Conservation (phyloP, 2,797 vertebrate species). For the Percopsis omiscomaycus region DNA sequence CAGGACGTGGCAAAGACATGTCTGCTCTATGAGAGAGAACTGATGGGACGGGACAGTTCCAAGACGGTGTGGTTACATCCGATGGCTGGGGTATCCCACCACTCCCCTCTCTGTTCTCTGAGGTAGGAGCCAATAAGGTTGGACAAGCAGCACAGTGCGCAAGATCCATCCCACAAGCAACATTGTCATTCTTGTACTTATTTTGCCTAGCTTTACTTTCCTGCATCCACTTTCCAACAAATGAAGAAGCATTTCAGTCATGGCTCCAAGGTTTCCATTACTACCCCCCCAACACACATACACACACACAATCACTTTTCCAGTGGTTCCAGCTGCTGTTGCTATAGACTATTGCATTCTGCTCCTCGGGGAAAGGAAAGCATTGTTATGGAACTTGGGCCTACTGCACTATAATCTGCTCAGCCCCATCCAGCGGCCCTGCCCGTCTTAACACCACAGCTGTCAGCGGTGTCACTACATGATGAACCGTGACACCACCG, state of each 20-base stretch:
- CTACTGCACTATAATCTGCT: conserved; percentile 58
- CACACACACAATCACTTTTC: conserved; percentile 35
- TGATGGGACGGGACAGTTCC: conserved; percentile 75
- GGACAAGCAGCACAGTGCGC: conserved; percentile 52
- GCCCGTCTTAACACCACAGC: conserved; percentile 71
- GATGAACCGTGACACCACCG: conserved; percentile 73
- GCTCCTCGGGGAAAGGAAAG: conserved; percentile 53
- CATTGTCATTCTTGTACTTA: conserved; percentile 65
- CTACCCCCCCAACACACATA: conserved; percentile 20
- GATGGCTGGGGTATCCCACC: conserved; percentile 59
- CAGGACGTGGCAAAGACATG: conserved; percentile 49
- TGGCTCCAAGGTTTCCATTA: conserved; percentile 66
- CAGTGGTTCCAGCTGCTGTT: conserved; percentile 73
- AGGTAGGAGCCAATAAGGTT: conserved; percentile 57
- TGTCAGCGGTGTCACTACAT: conserved; percentile 75
- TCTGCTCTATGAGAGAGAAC: conserved; percentile 50
- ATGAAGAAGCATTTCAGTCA: conserved; percentile 61
- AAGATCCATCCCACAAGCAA: conserved; percentile 64
- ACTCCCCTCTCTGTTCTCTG: conserved; percentile 36
- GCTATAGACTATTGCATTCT: conserved; percentile 61
- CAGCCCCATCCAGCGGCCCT: conserved; percentile 68
- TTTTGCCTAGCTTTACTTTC: conserved; percentile 65
- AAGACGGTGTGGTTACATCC: conserved; percentile 75
- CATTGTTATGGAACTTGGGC: conserved; percentile 75
- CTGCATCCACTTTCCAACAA: conserved; percentile 64